Percentiles rank a stretch among this genome's conserved stretches.
Conservation (phyloP, 2,888 invertebrate species). For the Meliscaeva auricollis region DNA sequence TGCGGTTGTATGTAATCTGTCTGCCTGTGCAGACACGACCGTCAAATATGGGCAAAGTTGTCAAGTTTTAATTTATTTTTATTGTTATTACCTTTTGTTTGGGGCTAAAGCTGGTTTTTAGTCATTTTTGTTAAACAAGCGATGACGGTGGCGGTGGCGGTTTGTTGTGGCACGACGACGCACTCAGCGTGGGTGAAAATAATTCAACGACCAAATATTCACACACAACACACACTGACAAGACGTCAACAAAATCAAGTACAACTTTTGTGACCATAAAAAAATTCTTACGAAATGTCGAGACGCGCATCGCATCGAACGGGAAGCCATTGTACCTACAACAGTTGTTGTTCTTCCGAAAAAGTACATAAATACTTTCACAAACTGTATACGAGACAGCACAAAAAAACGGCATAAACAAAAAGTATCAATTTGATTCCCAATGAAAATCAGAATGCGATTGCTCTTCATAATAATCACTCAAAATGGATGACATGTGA, state of each 20-base stretch:
- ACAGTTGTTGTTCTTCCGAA: conserved; percentile 31
- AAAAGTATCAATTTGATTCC: neutral
- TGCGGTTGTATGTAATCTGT: conserved; percentile 24
- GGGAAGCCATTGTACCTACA: neutral
- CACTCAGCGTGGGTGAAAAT: conserved; percentile 46
- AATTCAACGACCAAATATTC: conserved; percentile 28
- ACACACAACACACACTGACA: neutral
- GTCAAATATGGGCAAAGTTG: conserved; percentile 69
- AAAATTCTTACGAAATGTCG: conserved; percentile 40
- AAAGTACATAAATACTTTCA: conserved; percentile 39
- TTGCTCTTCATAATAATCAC: conserved; percentile 47
- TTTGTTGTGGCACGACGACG: neutral
- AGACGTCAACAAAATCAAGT: conserved; percentile 51
- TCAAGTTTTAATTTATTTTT: conserved; percentile 69
- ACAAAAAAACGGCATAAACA: neutral
- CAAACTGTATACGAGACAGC: neutral
- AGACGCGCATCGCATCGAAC: neutral
- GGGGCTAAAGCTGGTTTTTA: conserved; percentile 23
- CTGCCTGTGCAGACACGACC: conserved; percentile 12
- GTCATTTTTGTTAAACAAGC: conserved; percentile 10
- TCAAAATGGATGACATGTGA: conserved; percentile 60
- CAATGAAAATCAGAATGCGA: conserved; percentile 37
- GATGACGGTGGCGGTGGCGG: neutral
- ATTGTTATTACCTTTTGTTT: conserved; percentile 67
- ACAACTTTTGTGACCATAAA: conserved; percentile 61